A percentile compares a stretch with the other conserved stretches of the same genome.
Conservation (phyloP, 2,797 vertebrate genomes). For the Hoplostethus atlanticus region DNA sequence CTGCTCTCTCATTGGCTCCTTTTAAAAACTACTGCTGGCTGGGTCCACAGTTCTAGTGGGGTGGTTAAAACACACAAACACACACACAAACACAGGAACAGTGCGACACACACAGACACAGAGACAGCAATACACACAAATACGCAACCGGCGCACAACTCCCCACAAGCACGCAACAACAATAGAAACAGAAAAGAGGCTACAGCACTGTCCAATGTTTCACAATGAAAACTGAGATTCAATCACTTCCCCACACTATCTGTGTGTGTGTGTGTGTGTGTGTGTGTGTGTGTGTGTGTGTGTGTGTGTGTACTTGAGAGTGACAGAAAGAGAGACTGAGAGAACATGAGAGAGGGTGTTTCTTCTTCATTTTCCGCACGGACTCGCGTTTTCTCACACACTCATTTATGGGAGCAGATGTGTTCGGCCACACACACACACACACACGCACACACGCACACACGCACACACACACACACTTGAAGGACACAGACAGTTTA, state of each 20-base stretch:
- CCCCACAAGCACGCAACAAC: too few species aligned
- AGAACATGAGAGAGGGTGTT: constrained; percentile 6
- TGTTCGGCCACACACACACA: not conserved
- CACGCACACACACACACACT: constrained; percentile 27
- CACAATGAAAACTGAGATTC: constrained; percentile 69
- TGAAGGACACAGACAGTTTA: constrained; percentile 69
- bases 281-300: not conserved
- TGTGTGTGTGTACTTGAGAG: not conserved
- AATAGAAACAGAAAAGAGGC: constrained; percentile 53
- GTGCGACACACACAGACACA: not conserved
- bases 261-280: not conserved
- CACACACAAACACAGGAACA: not conserved
- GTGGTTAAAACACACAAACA: not conserved
- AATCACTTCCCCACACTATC: constrained; percentile 56
- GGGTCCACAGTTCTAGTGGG: not conserved
- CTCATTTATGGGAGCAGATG: constrained; percentile 50
- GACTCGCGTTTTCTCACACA: constrained; percentile 48
- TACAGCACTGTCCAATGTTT: constrained; percentile 48
- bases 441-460: not conserved
- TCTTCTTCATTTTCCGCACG: not conserved
- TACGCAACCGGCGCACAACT: not conserved
- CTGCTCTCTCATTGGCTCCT: too few species aligned
- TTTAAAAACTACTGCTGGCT: too few species aligned
- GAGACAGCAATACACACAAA: not conserved
- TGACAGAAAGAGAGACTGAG: not conserved